Evolutionary conservation across 2,797 vertebrate genomes (phyloP).

Genomic region (Xiphorhynchus erythropygius): DNA sequence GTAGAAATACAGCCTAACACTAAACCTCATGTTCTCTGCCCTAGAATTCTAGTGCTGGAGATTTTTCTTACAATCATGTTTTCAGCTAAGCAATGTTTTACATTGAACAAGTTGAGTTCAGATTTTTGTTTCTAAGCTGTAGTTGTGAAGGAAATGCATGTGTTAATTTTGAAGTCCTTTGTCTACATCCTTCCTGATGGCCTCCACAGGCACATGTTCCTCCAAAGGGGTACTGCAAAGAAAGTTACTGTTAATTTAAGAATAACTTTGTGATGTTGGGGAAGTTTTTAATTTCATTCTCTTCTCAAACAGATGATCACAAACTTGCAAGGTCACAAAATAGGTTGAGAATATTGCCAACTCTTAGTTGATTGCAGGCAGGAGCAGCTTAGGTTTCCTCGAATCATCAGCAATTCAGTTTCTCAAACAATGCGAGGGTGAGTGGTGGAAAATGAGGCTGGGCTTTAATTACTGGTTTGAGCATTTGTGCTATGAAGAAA

Average conservation of each 20-base stretch:
- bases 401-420: neutral
- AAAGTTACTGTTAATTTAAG: neutral
- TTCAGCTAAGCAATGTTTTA: neutral
- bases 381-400: neutral
- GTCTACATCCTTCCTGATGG: accelerated
- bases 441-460: neutral
- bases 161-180: neutral
- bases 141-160: neutral
- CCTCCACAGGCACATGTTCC: neutral
- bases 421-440: neutral
- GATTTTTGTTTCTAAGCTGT: neutral
- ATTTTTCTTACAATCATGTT: neutral
- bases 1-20: accelerated
- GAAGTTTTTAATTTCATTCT: neutral
- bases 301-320: neutral
- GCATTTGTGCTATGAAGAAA: neutral
- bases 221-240: neutral
- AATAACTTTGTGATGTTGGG: neutral
- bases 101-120: neutral
- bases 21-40: neutral
- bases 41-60: accelerated
- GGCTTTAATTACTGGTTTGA: neutral
- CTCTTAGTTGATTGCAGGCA: neutral
- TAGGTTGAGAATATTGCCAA: neutral
- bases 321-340: neutral